Base-by-base conservation (phyloP, 1,140 invertebrate genomes). In the Anoplolepis gracilipes region DNA sequence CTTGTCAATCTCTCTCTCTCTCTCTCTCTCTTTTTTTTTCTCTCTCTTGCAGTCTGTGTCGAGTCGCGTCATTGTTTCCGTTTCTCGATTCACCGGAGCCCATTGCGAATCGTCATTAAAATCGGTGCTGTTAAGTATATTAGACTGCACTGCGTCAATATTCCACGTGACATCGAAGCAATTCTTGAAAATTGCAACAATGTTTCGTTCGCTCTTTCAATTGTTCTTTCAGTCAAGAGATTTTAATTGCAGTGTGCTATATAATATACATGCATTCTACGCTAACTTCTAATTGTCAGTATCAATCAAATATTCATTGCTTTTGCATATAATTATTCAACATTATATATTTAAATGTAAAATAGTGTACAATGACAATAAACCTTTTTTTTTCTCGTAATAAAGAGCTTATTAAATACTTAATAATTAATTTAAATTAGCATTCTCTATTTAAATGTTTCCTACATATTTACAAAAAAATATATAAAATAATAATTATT, bases 1-100 rank as follows among this genome's bases (percentile, higher is more conserved):
- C 53, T 64, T 86, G 79, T 84, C 73, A 33, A 46, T 7, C 64
- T 85, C 84, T 76, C 88, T 92, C 92, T 93, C 92, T 92, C 92
- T 90, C 88, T 84, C 84, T 85, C 86, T 86, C 67, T 79, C 70
- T n/a, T 28, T 61, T 22, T 49, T 61, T 53, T 67, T 87, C 91
- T 72, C 22, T 59, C 16, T 30, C 1, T 82, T 0, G 16, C 19
- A 13, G 25, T 59, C 19, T 82, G 13, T 11, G 53, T 33, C 53
- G 65, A 59, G 65, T 28, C 46, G 53, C 33, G 91, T 93, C 91
- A 90, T 87, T 87, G 87, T 88, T 89, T 81, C 84, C 86, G 67
- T 42, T 73, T 87, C 72, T 46, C 82, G 70, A 88, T 90, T 73
- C 82, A 73, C 65, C 53, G 42, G 19, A 81, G 53, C 64, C 78